Percentiles rank a stretch among this genome's conserved stretches.
These are phyloP conservation scores for Rhagonycha lutea DNA, from an alignment of 2,888 invertebrate species.

Conservation along the genomic window DNA sequence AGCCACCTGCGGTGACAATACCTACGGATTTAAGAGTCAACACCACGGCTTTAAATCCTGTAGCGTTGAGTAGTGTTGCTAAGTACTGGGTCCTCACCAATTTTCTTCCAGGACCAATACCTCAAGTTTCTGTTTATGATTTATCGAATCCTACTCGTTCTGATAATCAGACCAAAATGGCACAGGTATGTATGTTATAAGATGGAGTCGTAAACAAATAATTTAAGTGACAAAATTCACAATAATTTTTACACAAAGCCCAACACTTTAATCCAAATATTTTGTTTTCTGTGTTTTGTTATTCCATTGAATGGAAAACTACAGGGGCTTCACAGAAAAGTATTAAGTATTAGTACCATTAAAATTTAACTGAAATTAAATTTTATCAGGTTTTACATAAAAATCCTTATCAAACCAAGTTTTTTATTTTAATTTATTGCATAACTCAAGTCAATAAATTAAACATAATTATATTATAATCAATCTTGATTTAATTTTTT, in stretches of 20 bases:
- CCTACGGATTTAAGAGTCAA: conserved; percentile 67
- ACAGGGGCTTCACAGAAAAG: neutral
- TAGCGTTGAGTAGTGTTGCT: conserved; percentile 75
- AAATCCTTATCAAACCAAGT: neutral
- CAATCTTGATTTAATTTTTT: no score
- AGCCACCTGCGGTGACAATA: conserved; percentile 57
- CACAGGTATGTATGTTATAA: conserved; percentile 60
- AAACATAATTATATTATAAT: no score
- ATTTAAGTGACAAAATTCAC: neutral
- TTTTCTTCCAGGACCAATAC: conserved; percentile 76
- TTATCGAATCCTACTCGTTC: conserved; percentile 64
- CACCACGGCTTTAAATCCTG: conserved; percentile 67
- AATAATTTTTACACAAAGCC: neutral
- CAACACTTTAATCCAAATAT: neutral
- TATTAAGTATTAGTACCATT: no score
- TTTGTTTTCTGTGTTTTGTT: neutral
- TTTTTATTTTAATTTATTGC: neutral
- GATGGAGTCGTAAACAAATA: neutral
- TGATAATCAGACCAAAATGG: conserved; percentile 64
- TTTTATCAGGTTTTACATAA: neutral
- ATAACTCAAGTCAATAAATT: no score
- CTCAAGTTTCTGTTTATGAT: conserved; percentile 74
- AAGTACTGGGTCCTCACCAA: conserved; percentile 86
- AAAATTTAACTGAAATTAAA: neutral
- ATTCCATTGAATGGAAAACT: neutral